A percentile compares a stretch with the other conserved stretches of the same genome.
phyloP scores from a whole-genome alignment of 2,888 invertebrate genomes.

The Platycheirus rosarum region DNA sequence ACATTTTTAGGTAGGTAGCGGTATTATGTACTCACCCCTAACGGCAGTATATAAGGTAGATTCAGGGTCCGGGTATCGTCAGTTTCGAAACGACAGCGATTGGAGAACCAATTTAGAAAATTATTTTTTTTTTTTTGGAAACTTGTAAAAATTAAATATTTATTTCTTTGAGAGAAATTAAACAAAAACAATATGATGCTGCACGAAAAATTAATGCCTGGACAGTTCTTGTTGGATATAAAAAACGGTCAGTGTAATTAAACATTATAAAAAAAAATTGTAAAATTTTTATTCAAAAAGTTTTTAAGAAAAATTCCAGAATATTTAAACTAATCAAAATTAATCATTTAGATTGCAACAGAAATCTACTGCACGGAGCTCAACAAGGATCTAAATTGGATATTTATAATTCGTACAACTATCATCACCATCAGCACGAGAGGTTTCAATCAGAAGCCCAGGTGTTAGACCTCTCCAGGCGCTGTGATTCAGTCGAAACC shows the following conservation, averaged over 20 bases:
- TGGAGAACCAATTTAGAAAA: too few relatives aligned
- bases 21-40: constrained; percentile 17
- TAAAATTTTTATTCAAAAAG: too few relatives aligned
- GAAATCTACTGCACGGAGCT: constrained; percentile 66
- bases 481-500: constrained; percentile 80
- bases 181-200: constrained; percentile 75
- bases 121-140: too few relatives aligned
- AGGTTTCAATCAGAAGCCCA: constrained; percentile 73
- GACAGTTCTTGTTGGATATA: constrained; percentile 79
- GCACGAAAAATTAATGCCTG: constrained; percentile 80
- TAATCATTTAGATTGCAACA: constrained; percentile 61
- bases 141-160: too few relatives aligned
- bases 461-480: constrained; percentile 82
- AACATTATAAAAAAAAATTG: not conserved
- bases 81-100: constrained; percentile 42
- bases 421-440: constrained; percentile 21
- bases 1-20: constrained; percentile 39
- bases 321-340: not conserved
- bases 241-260: constrained; percentile 79
- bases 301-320: constrained; percentile 6
- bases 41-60: constrained; percentile 52
- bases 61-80: not conserved
- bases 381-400: constrained; percentile 76
- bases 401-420: constrained; percentile 78
- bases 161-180: not conserved